Conservation (phyloP, 2,113 vertebrate species). For the Hydrochoerus hydrochaeris region DNA sequence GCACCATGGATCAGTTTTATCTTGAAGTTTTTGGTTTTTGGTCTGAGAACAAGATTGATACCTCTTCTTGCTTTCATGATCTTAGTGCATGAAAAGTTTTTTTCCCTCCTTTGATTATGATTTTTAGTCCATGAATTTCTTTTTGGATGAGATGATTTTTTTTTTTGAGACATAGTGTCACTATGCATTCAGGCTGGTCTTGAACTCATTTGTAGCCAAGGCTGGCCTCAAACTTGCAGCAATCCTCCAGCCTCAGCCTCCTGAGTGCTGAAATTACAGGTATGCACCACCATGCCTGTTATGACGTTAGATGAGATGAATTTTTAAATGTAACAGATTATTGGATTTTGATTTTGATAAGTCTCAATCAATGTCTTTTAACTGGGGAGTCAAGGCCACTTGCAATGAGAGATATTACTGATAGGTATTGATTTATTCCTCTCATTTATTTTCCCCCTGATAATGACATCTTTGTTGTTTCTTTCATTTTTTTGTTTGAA, state of each 20-base stretch:
- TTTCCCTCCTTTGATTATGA: background rate
- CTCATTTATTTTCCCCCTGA: background rate
- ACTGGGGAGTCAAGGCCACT: background rate
- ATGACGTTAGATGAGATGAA: too few species aligned
- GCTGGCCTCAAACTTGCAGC: too few species aligned
- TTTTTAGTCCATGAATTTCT: background rate
- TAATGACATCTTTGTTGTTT: background rate
- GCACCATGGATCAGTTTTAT: background rate
- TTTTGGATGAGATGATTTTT: background rate
- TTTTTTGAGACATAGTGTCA: too few species aligned
- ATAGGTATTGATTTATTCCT: background rate
- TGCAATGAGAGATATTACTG: background rate
- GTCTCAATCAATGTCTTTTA: background rate
- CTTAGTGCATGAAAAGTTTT: background rate
- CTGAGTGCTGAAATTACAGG: too few species aligned
- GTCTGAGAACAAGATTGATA: background rate
- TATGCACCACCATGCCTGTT: too few species aligned
- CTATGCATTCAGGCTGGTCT: too few species aligned
- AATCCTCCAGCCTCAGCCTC: too few species aligned
- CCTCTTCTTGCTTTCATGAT: background rate
- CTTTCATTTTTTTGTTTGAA: background rate
- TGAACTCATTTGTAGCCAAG: too few species aligned
- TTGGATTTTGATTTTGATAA: background rate
- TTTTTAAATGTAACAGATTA: background rate
- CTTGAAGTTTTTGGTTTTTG: background rate